phyloP scores from a whole-genome alignment of 2,797 vertebrate species.

The Mormyrops boulengeri region DNA sequence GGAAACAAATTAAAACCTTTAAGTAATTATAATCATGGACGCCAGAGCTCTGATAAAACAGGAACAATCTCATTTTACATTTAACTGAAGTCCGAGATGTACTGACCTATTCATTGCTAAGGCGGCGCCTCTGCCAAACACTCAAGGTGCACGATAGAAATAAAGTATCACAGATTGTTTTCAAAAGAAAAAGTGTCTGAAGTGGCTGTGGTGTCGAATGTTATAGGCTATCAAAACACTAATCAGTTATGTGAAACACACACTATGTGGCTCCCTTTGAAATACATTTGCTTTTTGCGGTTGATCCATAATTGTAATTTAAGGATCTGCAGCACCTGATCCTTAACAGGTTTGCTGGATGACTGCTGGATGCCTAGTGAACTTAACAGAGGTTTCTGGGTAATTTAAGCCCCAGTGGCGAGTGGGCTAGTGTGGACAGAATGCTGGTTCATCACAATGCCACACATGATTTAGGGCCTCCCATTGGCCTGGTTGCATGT shows the following conservation, averaged over 20 bases:
- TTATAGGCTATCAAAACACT: background rate
- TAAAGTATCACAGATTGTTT: background rate
- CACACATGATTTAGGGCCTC: too few species aligned
- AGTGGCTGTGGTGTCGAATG: background rate
- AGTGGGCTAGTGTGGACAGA: too few species aligned
- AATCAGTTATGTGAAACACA: conserved; percentile 11
- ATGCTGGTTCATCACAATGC: too few species aligned
- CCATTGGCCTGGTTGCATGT: background rate
- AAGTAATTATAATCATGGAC: background rate
- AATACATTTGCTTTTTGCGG: background rate
- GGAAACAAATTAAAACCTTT: background rate
- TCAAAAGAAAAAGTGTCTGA: background rate
- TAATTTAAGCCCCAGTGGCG: too few species aligned
- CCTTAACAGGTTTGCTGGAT: background rate
- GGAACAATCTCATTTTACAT: background rate
- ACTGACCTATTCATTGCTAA: background rate
- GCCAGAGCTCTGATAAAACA: background rate
- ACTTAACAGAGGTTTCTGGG: background rate
- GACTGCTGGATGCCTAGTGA: background rate
- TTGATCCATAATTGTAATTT: background rate
- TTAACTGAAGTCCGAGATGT: background rate
- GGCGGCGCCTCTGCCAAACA: background rate
- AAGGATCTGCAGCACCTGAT: background rate
- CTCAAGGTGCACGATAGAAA: background rate
- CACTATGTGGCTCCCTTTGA: background rate